Evolutionary conservation across 2,113 vertebrate species (phyloP), one percentile per base, ranked within the genome.

Genomic region (Lipotes vexillifer): DNA sequence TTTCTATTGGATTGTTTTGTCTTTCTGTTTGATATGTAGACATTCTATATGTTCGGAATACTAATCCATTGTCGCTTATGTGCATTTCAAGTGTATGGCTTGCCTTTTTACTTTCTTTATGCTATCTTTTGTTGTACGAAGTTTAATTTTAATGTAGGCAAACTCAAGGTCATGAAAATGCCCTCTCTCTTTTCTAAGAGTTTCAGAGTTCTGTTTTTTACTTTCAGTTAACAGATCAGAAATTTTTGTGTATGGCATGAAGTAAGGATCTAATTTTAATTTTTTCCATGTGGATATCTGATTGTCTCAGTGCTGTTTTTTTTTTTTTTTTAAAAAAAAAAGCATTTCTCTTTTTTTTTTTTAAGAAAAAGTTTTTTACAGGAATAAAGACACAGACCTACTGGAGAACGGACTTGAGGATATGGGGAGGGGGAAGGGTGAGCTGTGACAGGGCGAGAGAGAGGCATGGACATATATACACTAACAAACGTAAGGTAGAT

Each of bases 131-230:
- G 57, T 93, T 85, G 65, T 85, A 80, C 9, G 65, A 57, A 83
- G 55, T 55, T 94, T 85, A 82, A 88, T 91, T 97, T 96, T 88
- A 87, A 61, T 94, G 29, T 78, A 93, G 88, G 57, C 49, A 94
- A 71, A 49, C 33, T 93, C 41, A 93, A 93, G 75, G 81, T 96
- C 88, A 66, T 83, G 52, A 96, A 95, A 90, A 87, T 84, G 59
- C 65, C 21, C 17, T 77, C 1, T 52, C 29, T 33, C 18, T 57
- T n/a, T 55, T 14, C 21, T 63, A 46, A 85, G 90, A 71, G 49
- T 88, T 95, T 90, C n/a, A 77, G 57, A 20, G 5, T 66, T 97
- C 93, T 74, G 23, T 17, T 23, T 96, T 96, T 93, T 31, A 46
- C 31, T 94, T 96, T 78, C 38, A 74, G 49, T 87, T 95, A 65